Percentiles rank a stretch among this genome's conserved stretches.
phyloP scores from a whole-genome alignment of 2,888 invertebrate genomes.

The Meganola albula region DNA sequence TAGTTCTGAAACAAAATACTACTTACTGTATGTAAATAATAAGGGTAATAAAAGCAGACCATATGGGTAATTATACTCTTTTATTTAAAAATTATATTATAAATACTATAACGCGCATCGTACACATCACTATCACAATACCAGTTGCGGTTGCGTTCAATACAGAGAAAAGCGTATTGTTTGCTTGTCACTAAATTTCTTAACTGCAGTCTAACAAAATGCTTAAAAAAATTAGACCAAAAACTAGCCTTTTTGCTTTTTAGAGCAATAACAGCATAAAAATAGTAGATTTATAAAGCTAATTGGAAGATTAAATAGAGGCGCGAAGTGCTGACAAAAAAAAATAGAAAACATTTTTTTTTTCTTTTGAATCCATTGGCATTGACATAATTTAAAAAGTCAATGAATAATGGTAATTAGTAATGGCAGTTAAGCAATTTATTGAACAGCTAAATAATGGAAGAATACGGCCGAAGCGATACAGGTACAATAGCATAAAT shows the following conservation, averaged over 20 bases:
- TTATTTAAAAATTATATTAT: slow-evolving; percentile 65
- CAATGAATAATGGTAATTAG: slow-evolving; percentile 1
- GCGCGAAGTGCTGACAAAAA: too few species aligned
- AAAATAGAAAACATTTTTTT: too few species aligned
- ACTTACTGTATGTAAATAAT: too few species aligned
- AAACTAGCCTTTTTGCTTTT: too few species aligned
- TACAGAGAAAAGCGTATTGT: slow-evolving; percentile 44
- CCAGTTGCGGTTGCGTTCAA: slow-evolving; percentile 47
- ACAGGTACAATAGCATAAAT: slow-evolving; percentile 53
- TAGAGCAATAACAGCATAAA: too few species aligned
- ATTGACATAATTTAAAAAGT: too few species aligned
- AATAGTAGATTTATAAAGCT: too few species aligned
- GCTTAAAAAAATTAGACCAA: too few species aligned
- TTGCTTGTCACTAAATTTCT: slow-evolving; percentile 42
- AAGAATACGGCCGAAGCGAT: slow-evolving; percentile 50
- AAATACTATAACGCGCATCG: slow-evolving; percentile 66
- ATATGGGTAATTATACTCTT: slow-evolving; percentile 59
- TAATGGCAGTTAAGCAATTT: slow-evolving; percentile 43
- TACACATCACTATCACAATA: slow-evolving; percentile 73
- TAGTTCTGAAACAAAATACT: too few species aligned
- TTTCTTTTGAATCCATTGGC: too few species aligned
- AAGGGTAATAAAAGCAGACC: slow-evolving; percentile 61
- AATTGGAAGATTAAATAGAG: too few species aligned
- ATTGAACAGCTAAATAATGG: slow-evolving; percentile 39
- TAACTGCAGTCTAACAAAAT: slow-evolving; percentile 43